These are phyloP conservation scores for Dromiciops gliroides DNA, from an alignment of 2,113 vertebrate genomes.

Conservation along the genomic window DNA sequence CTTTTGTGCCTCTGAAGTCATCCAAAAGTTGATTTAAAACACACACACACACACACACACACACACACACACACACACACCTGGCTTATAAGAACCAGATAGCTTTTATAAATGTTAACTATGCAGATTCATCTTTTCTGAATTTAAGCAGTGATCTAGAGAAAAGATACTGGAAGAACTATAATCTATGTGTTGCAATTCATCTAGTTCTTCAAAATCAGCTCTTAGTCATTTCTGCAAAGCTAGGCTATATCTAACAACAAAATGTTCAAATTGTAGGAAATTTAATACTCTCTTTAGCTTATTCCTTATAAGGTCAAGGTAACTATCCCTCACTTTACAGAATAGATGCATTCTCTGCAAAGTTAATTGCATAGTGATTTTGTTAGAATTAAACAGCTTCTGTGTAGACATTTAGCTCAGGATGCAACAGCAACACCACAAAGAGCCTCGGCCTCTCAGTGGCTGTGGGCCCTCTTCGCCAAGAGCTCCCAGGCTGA, in stretches of 20 bases:
- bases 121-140: background rate
- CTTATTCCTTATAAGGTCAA: background rate
- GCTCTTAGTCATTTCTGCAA: background rate
- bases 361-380: background rate
- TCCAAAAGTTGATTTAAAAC: background rate
- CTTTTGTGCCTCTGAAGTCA: background rate
- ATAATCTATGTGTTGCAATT: background rate
- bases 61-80: background rate
- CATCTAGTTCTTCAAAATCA: constrained; percentile 11
- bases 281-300: background rate
- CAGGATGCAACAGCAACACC: background rate
- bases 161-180: background rate
- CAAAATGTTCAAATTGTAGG: background rate
- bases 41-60: too few relatives aligned
- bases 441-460: background rate
- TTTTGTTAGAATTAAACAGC: constrained; percentile 22
- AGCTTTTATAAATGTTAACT: background rate
- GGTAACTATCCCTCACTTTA: background rate
- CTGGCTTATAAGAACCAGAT: background rate
- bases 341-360: background rate
- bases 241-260: constrained; percentile 7
- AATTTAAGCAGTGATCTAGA: constrained; percentile 29
- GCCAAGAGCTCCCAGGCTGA: background rate
- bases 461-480: background rate
- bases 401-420: background rate